Evolutionary conservation across 2,797 vertebrate genomes (phyloP).

Genomic region (Chromobotia macracanthus): DNA sequence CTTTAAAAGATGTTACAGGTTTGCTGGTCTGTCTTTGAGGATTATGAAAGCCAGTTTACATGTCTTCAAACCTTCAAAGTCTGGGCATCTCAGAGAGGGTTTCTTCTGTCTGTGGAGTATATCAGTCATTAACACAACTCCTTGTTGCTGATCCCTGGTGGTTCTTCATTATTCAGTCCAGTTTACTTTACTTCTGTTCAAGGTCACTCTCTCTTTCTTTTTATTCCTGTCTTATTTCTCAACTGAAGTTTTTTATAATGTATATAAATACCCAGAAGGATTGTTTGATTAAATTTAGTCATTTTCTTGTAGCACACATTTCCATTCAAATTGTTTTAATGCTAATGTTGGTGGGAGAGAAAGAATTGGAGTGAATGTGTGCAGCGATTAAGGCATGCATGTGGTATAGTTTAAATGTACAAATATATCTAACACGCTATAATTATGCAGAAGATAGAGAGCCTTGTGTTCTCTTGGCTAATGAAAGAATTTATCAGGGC

Average conservation of each 20-base stretch:
- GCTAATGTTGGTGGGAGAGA: slow-evolving; percentile 63
- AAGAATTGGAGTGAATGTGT: slow-evolving; percentile 36
- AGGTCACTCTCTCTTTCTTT: slow-evolving; percentile 57
- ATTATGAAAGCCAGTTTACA: neutral
- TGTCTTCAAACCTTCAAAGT: neutral
- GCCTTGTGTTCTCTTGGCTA: slow-evolving; percentile 10
- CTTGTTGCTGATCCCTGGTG: slow-evolving; percentile 19
- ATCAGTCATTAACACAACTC: slow-evolving; percentile 10
- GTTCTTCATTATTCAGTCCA: slow-evolving; percentile 38
- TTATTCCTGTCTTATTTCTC: slow-evolving; percentile 17
- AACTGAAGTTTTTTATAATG: slow-evolving; percentile 54
- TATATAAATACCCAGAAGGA: slow-evolving; percentile 64
- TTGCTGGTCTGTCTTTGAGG: neutral
- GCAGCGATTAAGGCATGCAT: slow-evolving; percentile 35
- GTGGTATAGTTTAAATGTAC: slow-evolving; percentile 49
- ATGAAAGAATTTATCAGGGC: slow-evolving; percentile 39
- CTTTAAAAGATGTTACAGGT: neutral
- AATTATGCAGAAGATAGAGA: slow-evolving; percentile 47
- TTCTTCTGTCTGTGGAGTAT: neutral
- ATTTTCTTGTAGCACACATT: slow-evolving; percentile 66
- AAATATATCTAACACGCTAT: slow-evolving; percentile 44
- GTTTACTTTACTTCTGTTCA: slow-evolving; percentile 58
- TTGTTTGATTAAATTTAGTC: slow-evolving; percentile 69
- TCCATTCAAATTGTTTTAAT: slow-evolving; percentile 77
- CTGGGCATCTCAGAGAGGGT: neutral